Percentiles rank a stretch among this genome's conserved stretches.
phyloP scores from a whole-genome alignment of 2,888 invertebrate species.

The Linnaemya vulpina region DNA sequence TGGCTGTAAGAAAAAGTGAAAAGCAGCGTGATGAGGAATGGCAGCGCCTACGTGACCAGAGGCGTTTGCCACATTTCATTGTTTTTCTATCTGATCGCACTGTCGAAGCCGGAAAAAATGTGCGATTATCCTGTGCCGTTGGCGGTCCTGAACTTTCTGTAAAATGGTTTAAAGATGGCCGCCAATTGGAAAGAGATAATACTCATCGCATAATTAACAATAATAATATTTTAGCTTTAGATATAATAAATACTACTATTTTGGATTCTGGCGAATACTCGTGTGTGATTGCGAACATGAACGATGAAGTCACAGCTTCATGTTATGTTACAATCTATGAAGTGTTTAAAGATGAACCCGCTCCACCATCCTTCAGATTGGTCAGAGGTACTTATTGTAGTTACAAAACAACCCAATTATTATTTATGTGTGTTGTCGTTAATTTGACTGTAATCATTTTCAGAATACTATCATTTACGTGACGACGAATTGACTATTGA shows the following conservation, averaged over 20 bases:
- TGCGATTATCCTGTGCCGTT: constrained; percentile 91
- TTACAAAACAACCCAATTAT: neutral
- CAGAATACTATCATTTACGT: constrained; percentile 83
- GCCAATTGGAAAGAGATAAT: constrained; percentile 82
- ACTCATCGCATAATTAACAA: constrained; percentile 83
- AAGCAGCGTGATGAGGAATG: constrained; percentile 82
- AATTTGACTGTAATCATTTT: neutral
- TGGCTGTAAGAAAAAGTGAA: constrained; percentile 79
- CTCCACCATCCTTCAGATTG: constrained; percentile 89
- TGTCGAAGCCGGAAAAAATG: constrained; percentile 88
- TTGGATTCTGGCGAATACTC: constrained; percentile 87
- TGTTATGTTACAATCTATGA: constrained; percentile 90
- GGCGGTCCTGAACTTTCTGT: constrained; percentile 88
- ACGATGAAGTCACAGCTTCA: constrained; percentile 89
- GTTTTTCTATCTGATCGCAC: constrained; percentile 89
- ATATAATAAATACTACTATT: constrained; percentile 85
- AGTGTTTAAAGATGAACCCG: constrained; percentile 87
- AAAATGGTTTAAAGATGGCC: constrained; percentile 90
- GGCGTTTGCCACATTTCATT: constrained; percentile 81
- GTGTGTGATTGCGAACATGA: constrained; percentile 88
- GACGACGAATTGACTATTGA: constrained; percentile 87
- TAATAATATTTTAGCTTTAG: constrained; percentile 85
- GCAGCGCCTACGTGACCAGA: constrained; percentile 82
- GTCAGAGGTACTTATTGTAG: constrained; percentile 84
- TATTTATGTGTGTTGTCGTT: neutral